Percentiles rank a stretch among this genome's conserved stretches.
phyloP scores from a whole-genome alignment of 2,888 invertebrate genomes.

The Callyntrura guangdongensis region DNA sequence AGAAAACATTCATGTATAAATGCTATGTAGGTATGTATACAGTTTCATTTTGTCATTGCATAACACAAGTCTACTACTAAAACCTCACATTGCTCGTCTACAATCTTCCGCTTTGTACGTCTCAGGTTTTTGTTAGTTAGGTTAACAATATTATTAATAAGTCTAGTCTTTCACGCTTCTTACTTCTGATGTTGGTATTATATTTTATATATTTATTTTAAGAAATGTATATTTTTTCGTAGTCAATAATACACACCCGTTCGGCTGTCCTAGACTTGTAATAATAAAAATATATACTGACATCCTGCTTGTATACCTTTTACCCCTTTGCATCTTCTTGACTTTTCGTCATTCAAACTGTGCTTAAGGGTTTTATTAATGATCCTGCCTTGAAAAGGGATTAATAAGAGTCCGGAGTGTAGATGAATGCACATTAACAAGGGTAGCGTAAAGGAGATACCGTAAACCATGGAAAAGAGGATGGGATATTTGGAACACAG shows the following conservation, averaged over 20 bases:
- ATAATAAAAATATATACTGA: too few relatives aligned
- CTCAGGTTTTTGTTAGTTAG: constrained; percentile 29
- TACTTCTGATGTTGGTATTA: neutral
- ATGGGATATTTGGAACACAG: constrained; percentile 22
- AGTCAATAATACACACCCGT: neutral
- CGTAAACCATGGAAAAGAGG: neutral
- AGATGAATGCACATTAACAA: constrained; percentile 66
- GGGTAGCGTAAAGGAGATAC: neutral
- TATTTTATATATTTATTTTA: constrained; percentile 14
- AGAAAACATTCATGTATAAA: constrained; percentile 17
- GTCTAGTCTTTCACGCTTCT: constrained; percentile 66
- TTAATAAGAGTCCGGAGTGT: constrained; percentile 80
- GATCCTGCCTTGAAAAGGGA: constrained; percentile 82
- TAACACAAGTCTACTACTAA: too few relatives aligned
- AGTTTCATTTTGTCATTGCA: constrained; percentile 81
- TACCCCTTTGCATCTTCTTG: constrained; percentile 24
- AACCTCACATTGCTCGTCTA: neutral
- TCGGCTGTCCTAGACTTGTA: constrained; percentile 39
- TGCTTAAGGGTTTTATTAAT: constrained; percentile 82
- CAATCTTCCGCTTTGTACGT: constrained; percentile 18
- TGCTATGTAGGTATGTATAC: too few relatives aligned
- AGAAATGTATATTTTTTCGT: neutral
- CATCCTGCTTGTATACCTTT: constrained; percentile 54
- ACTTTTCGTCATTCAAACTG: constrained; percentile 33
- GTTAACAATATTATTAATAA: constrained; percentile 51